These are phyloP conservation scores for Pogoniulus pusillus DNA, from an alignment of 2,797 vertebrate species.

Conservation along the genomic window DNA sequence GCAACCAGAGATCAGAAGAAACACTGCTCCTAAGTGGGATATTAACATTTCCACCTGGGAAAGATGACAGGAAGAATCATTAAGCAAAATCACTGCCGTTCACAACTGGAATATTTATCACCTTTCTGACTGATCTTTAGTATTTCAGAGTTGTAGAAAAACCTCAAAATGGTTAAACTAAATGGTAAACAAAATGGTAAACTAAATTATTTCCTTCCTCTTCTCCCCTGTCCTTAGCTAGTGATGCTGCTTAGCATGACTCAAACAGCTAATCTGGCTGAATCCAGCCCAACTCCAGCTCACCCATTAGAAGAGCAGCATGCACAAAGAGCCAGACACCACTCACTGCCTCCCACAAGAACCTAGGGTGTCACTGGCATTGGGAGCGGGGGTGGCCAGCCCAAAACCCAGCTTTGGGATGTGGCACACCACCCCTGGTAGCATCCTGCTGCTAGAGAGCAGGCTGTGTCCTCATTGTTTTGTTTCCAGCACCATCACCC, in stretches of 20 bases:
- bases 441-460: neutral
- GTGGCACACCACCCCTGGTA: neutral
- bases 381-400: accelerated
- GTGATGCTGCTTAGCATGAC: neutral
- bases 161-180: neutral
- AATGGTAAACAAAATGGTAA: no score
- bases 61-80: neutral
- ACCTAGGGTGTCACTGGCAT: neutral
- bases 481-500: neutral
- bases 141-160: neutral
- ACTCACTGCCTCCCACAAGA: neutral
- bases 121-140: neutral
- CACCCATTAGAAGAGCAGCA: neutral
- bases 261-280: neutral
- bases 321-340: neutral
- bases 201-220: neutral
- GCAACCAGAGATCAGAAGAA: neutral
- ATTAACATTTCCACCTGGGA: neutral
- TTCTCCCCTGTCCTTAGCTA: neutral
- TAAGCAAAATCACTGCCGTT: neutral
- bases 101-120: neutral
- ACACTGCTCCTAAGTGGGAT: neutral
- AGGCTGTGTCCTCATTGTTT: neutral
- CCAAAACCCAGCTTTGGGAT: neutral
- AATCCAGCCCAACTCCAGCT: neutral